These are phyloP conservation scores for Pluvianellus socialis DNA, from an alignment of 2,113 vertebrate genomes.

Conservation along the genomic window DNA sequence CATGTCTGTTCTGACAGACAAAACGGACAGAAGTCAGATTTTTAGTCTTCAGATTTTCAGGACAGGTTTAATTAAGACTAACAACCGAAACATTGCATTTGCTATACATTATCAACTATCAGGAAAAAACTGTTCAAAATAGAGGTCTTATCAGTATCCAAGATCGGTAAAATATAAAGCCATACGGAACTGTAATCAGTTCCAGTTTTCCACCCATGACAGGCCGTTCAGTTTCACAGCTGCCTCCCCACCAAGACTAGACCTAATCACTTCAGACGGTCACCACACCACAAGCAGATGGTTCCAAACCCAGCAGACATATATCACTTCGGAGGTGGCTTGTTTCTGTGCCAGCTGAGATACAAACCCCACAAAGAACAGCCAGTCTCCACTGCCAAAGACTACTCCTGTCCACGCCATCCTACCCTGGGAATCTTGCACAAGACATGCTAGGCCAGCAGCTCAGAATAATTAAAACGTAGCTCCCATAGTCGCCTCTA, in stretches of 20 bases:
- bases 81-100: not conserved
- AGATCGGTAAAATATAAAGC: not conserved
- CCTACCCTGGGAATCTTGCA: not conserved
- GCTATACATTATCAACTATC: not conserved
- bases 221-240: not conserved
- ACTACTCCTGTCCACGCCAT: not conserved
- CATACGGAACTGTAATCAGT: not conserved
- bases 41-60: not conserved
- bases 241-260: not conserved
- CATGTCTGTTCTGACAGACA: not conserved
- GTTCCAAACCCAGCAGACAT: not conserved
- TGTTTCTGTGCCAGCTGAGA: not conserved
- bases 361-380: not conserved
- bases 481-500: not conserved
- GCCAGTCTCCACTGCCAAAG: not conserved
- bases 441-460: fast-evolving
- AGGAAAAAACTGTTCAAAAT: not conserved
- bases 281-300: not conserved
- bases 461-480: not conserved
- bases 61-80: fast-evolving
- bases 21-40: not conserved
- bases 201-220: not conserved
- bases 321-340: not conserved
- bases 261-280: not conserved
- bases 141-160: not conserved